Percentiles rank a stretch among this genome's conserved stretches.
Conservation (phyloP, 2,113 vertebrate species). For the Calyptommatus sinebrachiatus region DNA sequence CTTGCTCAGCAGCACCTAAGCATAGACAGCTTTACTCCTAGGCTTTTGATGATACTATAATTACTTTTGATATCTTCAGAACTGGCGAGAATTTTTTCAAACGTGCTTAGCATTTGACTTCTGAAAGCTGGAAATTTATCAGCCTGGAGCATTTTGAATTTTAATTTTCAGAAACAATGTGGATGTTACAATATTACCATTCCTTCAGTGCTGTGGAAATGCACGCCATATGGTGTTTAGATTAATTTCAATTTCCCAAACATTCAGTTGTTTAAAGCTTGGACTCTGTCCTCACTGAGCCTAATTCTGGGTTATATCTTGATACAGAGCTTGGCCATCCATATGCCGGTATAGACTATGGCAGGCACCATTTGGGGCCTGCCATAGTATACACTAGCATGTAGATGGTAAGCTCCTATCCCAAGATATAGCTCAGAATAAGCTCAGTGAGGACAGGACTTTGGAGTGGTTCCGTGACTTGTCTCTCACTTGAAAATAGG, state of each 20-base stretch:
- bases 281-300: too few species aligned
- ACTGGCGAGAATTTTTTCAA: neutral
- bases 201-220: neutral
- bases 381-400: too few species aligned
- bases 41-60: neutral
- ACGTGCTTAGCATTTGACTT: neutral
- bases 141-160: neutral
- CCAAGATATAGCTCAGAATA: too few species aligned
- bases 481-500: neutral
- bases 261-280: neutral
- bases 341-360: too few species aligned
- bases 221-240: neutral
- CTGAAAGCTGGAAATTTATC: neutral
- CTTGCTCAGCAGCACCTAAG: neutral
- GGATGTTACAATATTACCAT: neutral
- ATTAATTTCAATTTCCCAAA: neutral
- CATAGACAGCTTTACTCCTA: neutral
- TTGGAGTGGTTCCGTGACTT: neutral
- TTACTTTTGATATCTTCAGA: constrained; percentile 2
- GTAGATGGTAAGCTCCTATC: too few species aligned
- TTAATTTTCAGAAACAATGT: neutral
- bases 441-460: too few species aligned
- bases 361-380: too few species aligned
- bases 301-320: too few species aligned
- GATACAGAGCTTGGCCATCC: too few species aligned